These are phyloP conservation scores for Oryzias sinensis DNA, from an alignment of 2,797 vertebrate genomes.

Conservation along the genomic window DNA sequence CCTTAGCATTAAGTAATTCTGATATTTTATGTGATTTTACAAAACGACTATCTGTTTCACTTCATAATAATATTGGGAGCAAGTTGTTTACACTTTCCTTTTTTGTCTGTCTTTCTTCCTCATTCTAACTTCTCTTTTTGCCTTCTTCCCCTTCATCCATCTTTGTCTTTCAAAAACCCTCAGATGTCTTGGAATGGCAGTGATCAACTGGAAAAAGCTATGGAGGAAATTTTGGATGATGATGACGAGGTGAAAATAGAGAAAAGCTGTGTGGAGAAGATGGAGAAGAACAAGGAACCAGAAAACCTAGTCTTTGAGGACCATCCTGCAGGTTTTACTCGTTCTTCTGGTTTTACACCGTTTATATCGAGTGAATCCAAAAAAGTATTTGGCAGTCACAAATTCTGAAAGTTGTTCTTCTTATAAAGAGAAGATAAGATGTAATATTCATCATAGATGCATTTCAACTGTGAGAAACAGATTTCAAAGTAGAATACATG, in stretches of 20 bases:
- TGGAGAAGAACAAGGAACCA: constrained; percentile 52
- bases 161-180: background rate
- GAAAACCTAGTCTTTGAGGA: constrained; percentile 62
- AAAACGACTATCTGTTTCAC: background rate
- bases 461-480: too few species aligned
- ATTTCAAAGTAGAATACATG: too few species aligned
- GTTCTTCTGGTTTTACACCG: too few species aligned
- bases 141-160: background rate
- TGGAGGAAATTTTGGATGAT: constrained; percentile 91
- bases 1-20: accelerated
- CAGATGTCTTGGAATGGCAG: constrained; percentile 90
- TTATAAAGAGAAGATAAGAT: too few species aligned
- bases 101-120: background rate
- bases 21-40: background rate
- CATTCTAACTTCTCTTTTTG: background rate
- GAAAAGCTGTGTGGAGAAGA: constrained; percentile 62
- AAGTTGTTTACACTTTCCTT: constrained; percentile 3
- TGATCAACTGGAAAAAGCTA: constrained; percentile 92
- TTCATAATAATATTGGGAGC: too few species aligned
- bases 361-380: too few species aligned
- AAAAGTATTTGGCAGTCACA: too few species aligned
- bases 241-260: constrained; percentile 81
- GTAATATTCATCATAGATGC: too few species aligned
- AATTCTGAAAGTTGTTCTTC: too few species aligned
- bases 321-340: constrained; percentile 33